Base-by-base conservation (phyloP, 2,113 vertebrate genomes). In the Cygnus atratus region DNA sequence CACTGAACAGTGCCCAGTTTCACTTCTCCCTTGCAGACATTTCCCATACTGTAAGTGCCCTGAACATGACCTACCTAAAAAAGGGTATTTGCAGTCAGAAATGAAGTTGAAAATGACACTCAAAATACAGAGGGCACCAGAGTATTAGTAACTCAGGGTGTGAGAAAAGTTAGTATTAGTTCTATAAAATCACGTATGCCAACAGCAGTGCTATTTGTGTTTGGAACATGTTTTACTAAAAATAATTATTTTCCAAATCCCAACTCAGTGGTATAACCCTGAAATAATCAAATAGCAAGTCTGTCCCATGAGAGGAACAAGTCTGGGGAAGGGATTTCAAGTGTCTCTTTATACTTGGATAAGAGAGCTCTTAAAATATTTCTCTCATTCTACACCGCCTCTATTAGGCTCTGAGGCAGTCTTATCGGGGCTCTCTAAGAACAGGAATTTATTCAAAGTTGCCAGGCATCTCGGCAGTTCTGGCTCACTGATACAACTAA, bases 281-380 rank as follows among this genome's bases (percentile, higher is more conserved):
- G 79, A 86, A 90, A 68, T 48, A 92, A 93, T 78, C 82, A 93
- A 88, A 58, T 28, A 18, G 84, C 21, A 84, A 84, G 57, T 37
- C 89, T 66, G 70, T 54, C 83, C 26, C 62, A 58, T 0, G 4
- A 78, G 70, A 93, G 88, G 59, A 83, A 90, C 18, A 58, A 39
- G 71, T 72, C 72, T 90, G 52, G 28, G 21, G 46, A 90, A 94
- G 70, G 29, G 76, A 90, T 92, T 96, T 93, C 57, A 94, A 95
- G 88, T 92, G 73, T 61, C 73, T 92, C 92, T 93, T 77, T 78
- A 81, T 48, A 84, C 43, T 58, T 21, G 39, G 68, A 41, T 75
- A 91, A 93, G 82, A 93, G 79, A 84, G 33, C 83, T 93, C 93
- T 95, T 91, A 74, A 92, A 94, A 85, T 90, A 84, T 75, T 96